Evolutionary conservation across 2,797 vertebrate genomes (phyloP).

Genomic region (Tinamus major): DNA sequence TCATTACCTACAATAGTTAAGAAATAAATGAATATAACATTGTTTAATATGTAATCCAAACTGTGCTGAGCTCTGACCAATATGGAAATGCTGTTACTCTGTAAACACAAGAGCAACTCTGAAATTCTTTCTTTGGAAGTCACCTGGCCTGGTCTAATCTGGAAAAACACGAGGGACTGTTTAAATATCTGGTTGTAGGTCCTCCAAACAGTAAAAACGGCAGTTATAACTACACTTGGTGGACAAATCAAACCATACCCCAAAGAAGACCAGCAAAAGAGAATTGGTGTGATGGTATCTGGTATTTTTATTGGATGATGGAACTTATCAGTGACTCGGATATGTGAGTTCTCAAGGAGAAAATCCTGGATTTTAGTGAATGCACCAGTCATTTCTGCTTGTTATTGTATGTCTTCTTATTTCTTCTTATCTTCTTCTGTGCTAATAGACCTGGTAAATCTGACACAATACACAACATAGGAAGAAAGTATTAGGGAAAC

Average conservation of each 20-base stretch:
- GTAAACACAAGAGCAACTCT: background rate
- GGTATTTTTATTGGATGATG: background rate
- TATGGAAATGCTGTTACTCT: slow-evolving; percentile 28
- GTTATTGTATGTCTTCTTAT: rapidly evolving
- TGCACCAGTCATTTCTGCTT: background rate
- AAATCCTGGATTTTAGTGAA: rapidly evolving
- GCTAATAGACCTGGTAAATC: background rate
- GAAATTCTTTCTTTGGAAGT: background rate
- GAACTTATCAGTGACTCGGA: background rate
- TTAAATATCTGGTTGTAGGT: background rate
- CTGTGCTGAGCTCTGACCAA: background rate
- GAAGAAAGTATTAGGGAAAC: background rate
- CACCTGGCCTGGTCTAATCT: background rate
- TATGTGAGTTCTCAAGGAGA: background rate
- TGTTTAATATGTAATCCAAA: slow-evolving; percentile 47
- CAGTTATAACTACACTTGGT: background rate
- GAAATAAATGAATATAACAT: background rate
- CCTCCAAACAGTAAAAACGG: background rate
- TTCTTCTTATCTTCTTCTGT: background rate
- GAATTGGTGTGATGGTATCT: rapidly evolving
- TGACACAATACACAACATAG: rapidly evolving
- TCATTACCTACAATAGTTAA: background rate
- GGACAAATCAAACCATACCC: background rate
- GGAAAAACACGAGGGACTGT: background rate
- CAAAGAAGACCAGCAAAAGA: background rate